Base-by-base conservation (phyloP, 2,797 vertebrate genomes). In the Distichodus sexfasciatus region DNA sequence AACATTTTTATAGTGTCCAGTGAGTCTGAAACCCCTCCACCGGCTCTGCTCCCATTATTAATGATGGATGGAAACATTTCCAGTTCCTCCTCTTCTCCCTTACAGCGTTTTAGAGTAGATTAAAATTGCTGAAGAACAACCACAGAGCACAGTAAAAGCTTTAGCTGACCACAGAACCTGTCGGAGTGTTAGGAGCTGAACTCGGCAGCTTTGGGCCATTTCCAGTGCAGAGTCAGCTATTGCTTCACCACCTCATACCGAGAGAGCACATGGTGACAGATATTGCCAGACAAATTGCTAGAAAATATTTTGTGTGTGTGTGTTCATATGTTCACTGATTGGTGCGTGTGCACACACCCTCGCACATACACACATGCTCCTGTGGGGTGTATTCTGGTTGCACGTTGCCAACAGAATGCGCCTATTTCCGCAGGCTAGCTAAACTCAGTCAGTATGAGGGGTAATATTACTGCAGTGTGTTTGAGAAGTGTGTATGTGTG, bases 181-280 rank as follows among this genome's bases (percentile, higher is more conserved):
- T n/a, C 26, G 6, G 26, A 44, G 9, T 36, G 38, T 11, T 5
- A 38, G 23, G 33, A 40, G 28, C 29, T 19, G 38, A 40, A 6
- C 19, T 19, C 8, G 24, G 38, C 35, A 46, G 51, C 2, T 54
- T n/a, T 71, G 61, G 61, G 40, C 6, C 4, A 11, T 29, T 24
- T 69, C 47, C 61, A 63, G 51, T 38, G 60, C 69, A 57, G 51
- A 64, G 33, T 71, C 69, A 64, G 60, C 60, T 26, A 47, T 57
- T 54, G 29, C 28, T 23, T 38, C 41, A 64, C 41, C 31, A 17
- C 17, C 31, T 40, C 69, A 64, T 46, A 57, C 60, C 47, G 69
- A 71, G 69, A 31, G 31, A 65, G 54, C 60, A 63, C 53, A 72
- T 59, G 69, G 69, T 59, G 31, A 19, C 40, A 33, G 19, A 28